These are phyloP conservation scores for Agrotis clavis DNA, from an alignment of 2,888 invertebrate species.

Conservation along the genomic window DNA sequence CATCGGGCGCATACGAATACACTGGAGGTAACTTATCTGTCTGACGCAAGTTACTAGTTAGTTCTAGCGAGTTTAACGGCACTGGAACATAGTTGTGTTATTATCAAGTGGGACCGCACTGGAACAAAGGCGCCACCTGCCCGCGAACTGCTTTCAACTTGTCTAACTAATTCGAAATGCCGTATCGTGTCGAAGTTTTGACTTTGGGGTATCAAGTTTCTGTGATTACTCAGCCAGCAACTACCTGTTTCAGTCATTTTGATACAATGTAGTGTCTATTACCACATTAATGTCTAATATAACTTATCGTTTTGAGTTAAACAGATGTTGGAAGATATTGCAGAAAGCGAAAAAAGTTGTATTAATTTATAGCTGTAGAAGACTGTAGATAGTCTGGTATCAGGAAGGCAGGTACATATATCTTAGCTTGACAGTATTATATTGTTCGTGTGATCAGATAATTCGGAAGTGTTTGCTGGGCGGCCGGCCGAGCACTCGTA, in stretches of 20 bases:
- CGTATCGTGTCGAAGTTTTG: slow-evolving; percentile 76
- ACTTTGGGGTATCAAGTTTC: slow-evolving; percentile 75
- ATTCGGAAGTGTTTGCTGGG: slow-evolving; percentile 73
- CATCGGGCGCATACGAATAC: slow-evolving; percentile 65
- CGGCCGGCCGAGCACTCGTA: slow-evolving; percentile 78
- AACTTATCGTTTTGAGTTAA: slow-evolving; percentile 18
- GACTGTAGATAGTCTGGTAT: slow-evolving; percentile 45
- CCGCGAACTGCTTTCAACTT: slow-evolving; percentile 78
- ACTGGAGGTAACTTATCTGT: slow-evolving; percentile 70
- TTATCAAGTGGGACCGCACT: slow-evolving; percentile 77
- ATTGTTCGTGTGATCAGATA: slow-evolving; percentile 78
- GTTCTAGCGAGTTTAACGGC: slow-evolving; percentile 67
- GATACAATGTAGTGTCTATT: slow-evolving; percentile 40
- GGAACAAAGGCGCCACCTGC: slow-evolving; percentile 80
- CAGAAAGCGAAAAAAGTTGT: slow-evolving; percentile 31
- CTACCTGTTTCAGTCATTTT: slow-evolving; percentile 66
- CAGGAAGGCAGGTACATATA: slow-evolving; percentile 60
- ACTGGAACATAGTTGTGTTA: slow-evolving; percentile 78
- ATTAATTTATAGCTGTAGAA: slow-evolving; percentile 32
- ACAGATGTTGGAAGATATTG: slow-evolving; percentile 15
- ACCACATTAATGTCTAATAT: slow-evolving; percentile 4
- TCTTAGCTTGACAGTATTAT: slow-evolving; percentile 57
- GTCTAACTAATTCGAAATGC: slow-evolving; percentile 77
- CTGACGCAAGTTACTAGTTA: slow-evolving; percentile 73
- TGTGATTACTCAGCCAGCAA: slow-evolving; percentile 69